Conservation (phyloP, 2,797 vertebrate genomes). For the Sparidentex hasta region DNA sequence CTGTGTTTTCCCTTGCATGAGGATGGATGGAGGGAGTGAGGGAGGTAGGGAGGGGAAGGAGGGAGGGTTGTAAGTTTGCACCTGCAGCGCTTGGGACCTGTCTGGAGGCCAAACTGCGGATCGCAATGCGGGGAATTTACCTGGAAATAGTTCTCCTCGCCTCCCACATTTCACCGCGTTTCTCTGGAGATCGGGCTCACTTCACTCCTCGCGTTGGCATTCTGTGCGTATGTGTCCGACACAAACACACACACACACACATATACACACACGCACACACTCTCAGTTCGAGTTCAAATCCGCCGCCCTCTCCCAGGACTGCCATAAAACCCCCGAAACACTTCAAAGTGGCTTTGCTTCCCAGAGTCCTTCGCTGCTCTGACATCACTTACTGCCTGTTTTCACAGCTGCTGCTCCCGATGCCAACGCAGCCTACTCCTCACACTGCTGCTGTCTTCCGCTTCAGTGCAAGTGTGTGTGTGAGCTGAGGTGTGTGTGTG, state of each 20-base stretch:
- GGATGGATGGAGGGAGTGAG: conserved; percentile 11
- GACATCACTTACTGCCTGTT: conserved; percentile 84
- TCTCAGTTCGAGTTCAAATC: conserved; percentile 20
- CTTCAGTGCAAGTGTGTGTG: conserved; percentile 36
- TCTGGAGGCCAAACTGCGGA: conserved; percentile 52
- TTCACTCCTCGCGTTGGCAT: conserved; percentile 19
- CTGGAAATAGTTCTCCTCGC: conserved; percentile 54
- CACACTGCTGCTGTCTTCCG: conserved; percentile 54
- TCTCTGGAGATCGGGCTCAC: neutral
- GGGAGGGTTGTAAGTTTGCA: conserved; percentile 65
- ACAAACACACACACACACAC: conserved; percentile 25
- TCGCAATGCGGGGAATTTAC: conserved; percentile 59
- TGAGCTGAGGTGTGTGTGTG: too few relatives aligned
- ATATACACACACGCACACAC: conserved; percentile 24
- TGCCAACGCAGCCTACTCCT: conserved; percentile 67
- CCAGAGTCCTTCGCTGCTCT: conserved; percentile 79
- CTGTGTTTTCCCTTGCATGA: conserved; percentile 46
- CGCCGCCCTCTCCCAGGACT: conserved; percentile 25
- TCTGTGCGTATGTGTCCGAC: conserved; percentile 11
- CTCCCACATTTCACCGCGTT: conserved; percentile 15
- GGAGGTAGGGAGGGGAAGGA: conserved; percentile 13
- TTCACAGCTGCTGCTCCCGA: conserved; percentile 79
- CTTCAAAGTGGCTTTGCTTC: conserved; percentile 77
- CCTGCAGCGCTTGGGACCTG: conserved; percentile 68
- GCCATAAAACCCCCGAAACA: conserved; percentile 52